These are phyloP conservation scores for Galago senegalensis DNA, from an alignment of 2,797 vertebrate genomes.

Conservation along the genomic window DNA sequence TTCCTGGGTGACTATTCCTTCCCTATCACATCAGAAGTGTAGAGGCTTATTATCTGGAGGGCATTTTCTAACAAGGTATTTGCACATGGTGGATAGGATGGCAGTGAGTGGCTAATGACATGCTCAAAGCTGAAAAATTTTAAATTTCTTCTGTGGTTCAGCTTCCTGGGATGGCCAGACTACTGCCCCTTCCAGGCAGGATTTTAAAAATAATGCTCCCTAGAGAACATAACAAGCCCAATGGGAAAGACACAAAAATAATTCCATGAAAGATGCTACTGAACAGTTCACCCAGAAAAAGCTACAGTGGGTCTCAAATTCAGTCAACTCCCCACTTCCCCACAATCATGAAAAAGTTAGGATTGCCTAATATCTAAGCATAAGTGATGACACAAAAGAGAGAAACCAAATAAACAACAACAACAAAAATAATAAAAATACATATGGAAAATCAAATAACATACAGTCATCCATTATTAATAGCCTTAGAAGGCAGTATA, in stretches of 20 bases:
- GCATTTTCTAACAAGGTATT: background rate
- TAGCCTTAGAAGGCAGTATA: background rate
- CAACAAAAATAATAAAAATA: background rate
- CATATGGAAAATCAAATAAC: background rate
- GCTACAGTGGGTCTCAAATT: background rate
- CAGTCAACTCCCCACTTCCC: background rate
- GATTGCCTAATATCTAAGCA: background rate
- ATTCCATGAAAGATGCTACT: background rate
- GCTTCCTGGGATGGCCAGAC: background rate
- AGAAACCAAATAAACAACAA: background rate
- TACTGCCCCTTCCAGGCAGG: background rate
- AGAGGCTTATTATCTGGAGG: background rate
- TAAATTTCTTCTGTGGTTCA: background rate
- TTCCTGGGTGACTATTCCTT: background rate
- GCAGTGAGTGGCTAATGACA: background rate
- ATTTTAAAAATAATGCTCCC: background rate
- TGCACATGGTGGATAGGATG: background rate
- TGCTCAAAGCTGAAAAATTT: background rate
- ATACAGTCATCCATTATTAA: background rate
- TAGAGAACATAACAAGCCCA: background rate
- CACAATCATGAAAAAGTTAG: background rate
- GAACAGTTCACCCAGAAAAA: conserved; percentile 27
- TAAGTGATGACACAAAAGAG: background rate
- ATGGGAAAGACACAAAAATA: background rate
- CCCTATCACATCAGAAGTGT: background rate